Conservation (phyloP, 2,888 invertebrate genomes). For the Diadromus collaris region DNA sequence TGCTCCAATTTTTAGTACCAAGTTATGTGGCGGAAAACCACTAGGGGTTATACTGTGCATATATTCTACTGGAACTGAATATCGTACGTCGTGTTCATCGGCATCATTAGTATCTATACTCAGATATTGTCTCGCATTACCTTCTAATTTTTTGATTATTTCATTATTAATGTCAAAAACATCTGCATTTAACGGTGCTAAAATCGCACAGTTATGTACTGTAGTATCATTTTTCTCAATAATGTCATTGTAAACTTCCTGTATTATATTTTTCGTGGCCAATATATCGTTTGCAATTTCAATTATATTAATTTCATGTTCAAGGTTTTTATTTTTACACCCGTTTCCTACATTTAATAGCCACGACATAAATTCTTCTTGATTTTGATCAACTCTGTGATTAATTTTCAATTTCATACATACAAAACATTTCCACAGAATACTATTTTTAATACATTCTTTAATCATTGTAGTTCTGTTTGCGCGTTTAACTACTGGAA, state of each 20-base stretch:
- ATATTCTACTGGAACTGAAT: slow-evolving; percentile 36
- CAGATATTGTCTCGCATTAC: slow-evolving; percentile 4
- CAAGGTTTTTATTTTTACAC: not conserved
- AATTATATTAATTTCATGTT: slow-evolving; percentile 21
- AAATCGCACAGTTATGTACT: slow-evolving; percentile 33
- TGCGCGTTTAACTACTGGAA: slow-evolving; percentile 33
- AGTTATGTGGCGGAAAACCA: slow-evolving; percentile 31
- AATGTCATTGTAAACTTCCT: slow-evolving; percentile 33
- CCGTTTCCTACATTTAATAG: slow-evolving; percentile 46
- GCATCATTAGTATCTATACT: slow-evolving; percentile 27
- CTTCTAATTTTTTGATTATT: slow-evolving; percentile 27
- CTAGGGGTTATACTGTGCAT: slow-evolving; percentile 35
- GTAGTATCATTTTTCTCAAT: slow-evolving; percentile 17
- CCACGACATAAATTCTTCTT: slow-evolving; percentile 44
- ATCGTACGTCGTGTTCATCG: slow-evolving; percentile 14
- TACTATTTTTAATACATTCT: slow-evolving; percentile 18
- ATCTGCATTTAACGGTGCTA: slow-evolving; percentile 45
- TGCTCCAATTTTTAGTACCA: slow-evolving; percentile 42
- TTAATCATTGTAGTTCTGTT: slow-evolving; percentile 29
- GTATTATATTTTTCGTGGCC: slow-evolving; percentile 1
- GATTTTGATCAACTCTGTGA: slow-evolving; percentile 45
- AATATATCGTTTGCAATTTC: slow-evolving; percentile 8
- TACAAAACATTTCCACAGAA: slow-evolving; percentile 35
- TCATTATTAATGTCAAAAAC: slow-evolving; percentile 32
- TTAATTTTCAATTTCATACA: slow-evolving; percentile 17